Evolutionary conservation across 2,888 invertebrate species (phyloP).

Genomic region (Corbicula japonica): DNA sequence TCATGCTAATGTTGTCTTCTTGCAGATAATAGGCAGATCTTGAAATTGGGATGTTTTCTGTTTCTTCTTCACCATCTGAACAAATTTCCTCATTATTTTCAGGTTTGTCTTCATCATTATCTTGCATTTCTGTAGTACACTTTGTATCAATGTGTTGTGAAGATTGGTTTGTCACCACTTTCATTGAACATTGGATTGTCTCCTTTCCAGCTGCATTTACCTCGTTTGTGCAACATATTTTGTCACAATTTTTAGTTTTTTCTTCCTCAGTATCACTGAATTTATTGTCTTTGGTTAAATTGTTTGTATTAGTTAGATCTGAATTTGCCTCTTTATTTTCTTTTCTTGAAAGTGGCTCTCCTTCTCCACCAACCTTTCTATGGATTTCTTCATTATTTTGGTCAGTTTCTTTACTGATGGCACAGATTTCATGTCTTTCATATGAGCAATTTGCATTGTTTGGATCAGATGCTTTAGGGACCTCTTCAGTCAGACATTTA

Average conservation of each 20-base stretch:
- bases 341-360: constrained; percentile 24
- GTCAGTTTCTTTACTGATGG: no score
- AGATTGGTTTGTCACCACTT: constrained; percentile 5
- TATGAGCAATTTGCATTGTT: no score
- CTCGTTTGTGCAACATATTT: neutral
- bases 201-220: neutral
- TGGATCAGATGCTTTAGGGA: no score
- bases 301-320: neutral
- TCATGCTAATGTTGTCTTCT: no score
- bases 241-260: neutral
- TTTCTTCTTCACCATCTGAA: neutral
- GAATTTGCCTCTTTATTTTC: neutral
- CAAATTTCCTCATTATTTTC: neutral
- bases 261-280: neutral
- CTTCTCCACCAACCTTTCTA: no score
- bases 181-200: neutral
- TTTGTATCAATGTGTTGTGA: no score
- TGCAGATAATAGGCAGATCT: no score
- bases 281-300: neutral
- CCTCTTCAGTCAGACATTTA: no score
- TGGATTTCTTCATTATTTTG: neutral
- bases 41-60: neutral
- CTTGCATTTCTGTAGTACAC: neutral
- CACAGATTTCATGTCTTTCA: no score
- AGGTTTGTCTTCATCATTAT: neutral